phyloP scores from a whole-genome alignment of 2,888 invertebrate genomes.

The Zaprionus lineosus region DNA sequence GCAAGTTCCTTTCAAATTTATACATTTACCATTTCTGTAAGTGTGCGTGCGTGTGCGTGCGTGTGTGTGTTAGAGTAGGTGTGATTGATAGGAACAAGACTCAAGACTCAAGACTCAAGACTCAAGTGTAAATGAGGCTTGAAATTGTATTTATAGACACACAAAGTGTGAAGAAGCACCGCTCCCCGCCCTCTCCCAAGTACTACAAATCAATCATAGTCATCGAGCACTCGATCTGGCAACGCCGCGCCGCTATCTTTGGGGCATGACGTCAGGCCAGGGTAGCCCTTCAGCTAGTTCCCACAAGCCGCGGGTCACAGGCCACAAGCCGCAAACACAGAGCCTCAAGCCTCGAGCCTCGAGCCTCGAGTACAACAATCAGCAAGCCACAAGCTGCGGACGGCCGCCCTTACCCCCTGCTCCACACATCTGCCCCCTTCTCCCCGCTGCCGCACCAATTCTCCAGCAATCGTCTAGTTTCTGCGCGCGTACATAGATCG shows the following conservation, averaged over 20 bases:
- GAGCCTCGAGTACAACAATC: no score
- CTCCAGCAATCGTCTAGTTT: no score
- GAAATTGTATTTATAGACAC: conserved; percentile 27
- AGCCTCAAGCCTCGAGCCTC: no score
- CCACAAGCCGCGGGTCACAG: conserved; percentile 29
- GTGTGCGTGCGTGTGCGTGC: background rate
- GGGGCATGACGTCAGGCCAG: conserved; percentile 61
- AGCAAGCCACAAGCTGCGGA: no score
- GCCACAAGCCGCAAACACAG: conserved; percentile 7
- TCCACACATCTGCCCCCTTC: no score
- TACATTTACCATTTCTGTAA: background rate
- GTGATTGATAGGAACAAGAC: conserved; percentile 6
- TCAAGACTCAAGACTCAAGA: conserved; percentile 5
- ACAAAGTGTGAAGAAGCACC: no score
- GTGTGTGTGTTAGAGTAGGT: background rate
- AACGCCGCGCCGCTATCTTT: conserved; percentile 31
- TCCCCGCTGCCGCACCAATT: no score
- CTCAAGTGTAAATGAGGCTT: conserved; percentile 34
- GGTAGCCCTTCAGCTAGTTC: conserved; percentile 43
- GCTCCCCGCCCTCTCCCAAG: conserved; percentile 27
- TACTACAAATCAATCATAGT: conserved; percentile 46
- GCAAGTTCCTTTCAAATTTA: conserved; percentile 55
- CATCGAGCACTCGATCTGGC: conserved; percentile 1
- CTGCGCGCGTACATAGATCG: conserved; percentile 12
- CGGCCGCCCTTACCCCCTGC: no score